Conservation (phyloP, 2,797 vertebrate species). For the Manis crassicaudata region DNA sequence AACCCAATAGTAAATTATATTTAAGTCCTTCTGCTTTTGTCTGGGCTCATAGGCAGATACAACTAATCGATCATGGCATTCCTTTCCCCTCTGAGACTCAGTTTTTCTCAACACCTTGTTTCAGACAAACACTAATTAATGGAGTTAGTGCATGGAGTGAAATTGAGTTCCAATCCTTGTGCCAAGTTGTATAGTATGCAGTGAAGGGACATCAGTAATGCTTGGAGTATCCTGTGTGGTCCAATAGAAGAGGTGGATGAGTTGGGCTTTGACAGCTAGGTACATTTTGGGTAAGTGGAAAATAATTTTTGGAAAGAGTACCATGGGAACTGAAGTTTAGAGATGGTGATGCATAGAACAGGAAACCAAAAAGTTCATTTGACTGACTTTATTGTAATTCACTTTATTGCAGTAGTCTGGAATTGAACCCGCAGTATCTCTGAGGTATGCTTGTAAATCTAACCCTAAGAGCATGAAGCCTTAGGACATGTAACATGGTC, state of each 20-base stretch:
- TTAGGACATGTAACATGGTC: not conserved
- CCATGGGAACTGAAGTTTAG: not conserved
- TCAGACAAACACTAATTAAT: not conserved
- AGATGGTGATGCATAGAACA: not conserved
- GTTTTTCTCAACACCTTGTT: not conserved
- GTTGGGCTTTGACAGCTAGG: not conserved
- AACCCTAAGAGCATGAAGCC: not conserved
- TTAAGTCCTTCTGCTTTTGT: not conserved
- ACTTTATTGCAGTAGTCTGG: too few relatives aligned
- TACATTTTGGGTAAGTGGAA: not conserved
- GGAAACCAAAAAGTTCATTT: too few relatives aligned
- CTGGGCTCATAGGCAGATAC: not conserved
- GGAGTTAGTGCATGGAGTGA: not conserved
- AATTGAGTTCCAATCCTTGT: not conserved
- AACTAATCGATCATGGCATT: not conserved
- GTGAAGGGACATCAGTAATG: not conserved
- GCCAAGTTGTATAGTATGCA: not conserved
- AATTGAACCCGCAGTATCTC: too few relatives aligned
- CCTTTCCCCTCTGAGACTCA: not conserved
- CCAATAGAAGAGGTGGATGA: not conserved
- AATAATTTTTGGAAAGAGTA: not conserved
- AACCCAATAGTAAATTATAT: not conserved
- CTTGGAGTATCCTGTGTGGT: not conserved
- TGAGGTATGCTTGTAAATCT: not conserved
- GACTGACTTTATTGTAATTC: not conserved